Evolutionary conservation across 2,113 vertebrate species (phyloP).

Genomic region (Rafetus swinhoei): DNA sequence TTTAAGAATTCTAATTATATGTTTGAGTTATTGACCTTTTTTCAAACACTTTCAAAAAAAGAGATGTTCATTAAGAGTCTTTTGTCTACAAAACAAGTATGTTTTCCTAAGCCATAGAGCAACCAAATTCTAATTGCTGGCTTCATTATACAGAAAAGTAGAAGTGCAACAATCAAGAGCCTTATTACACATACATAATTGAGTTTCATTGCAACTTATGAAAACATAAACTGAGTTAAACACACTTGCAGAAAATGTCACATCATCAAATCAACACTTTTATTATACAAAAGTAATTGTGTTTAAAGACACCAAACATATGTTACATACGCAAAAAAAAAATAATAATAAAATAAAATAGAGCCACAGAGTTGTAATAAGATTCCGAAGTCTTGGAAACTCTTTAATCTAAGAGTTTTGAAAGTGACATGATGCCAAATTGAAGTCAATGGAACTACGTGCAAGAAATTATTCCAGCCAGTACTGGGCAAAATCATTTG

Average conservation of each 20-base stretch:
- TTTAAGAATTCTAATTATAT: conserved; percentile 81
- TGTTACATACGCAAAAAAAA: conserved; percentile 75
- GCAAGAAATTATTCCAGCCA: background rate
- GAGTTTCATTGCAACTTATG: conserved; percentile 85
- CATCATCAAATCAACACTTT: conserved; percentile 84
- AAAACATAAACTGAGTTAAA: conserved; percentile 86
- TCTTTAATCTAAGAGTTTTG: conserved; percentile 44
- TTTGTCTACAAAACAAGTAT: conserved; percentile 83
- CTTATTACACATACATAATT: conserved; percentile 88
- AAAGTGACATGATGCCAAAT: background rate
- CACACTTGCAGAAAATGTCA: conserved; percentile 83
- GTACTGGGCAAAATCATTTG: background rate
- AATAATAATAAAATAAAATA: background rate
- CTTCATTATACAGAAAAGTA: conserved; percentile 84
- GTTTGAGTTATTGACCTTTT: conserved; percentile 80
- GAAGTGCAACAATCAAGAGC: conserved; percentile 86
- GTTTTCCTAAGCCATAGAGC: conserved; percentile 80
- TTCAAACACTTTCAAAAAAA: conserved; percentile 51
- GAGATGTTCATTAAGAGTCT: conserved; percentile 79
- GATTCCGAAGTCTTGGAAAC: conserved; percentile 56
- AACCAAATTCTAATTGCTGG: conserved; percentile 86
- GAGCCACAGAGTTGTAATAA: conserved; percentile 54
- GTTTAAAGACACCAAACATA: conserved; percentile 82
- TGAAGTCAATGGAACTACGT: background rate
- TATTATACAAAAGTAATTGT: conserved; percentile 86